A percentile compares a stretch with the other conserved stretches of the same genome.
Evolutionary conservation across 2,888 invertebrate species (phyloP).

Genomic region (Erebia aethiops): DNA sequence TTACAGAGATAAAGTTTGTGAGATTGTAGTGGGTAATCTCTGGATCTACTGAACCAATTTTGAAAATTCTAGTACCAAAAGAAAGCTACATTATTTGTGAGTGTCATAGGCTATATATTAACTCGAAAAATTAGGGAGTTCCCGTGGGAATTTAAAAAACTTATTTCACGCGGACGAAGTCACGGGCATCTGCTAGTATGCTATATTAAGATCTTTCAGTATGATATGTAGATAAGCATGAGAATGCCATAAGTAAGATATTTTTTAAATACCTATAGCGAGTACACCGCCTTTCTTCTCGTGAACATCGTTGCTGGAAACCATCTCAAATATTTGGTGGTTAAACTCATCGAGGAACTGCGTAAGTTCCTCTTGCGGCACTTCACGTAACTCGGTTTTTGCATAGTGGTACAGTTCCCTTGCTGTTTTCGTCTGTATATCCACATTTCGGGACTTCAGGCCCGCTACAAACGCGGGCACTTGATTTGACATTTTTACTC

Average conservation of each 20-base stretch:
- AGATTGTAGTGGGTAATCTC: too few relatives aligned
- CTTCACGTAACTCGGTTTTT: conserved; percentile 94
- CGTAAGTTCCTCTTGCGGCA: conserved; percentile 94
- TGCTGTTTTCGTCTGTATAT: conserved; percentile 92
- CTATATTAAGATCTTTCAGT: too few relatives aligned
- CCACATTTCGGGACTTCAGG: conserved; percentile 94
- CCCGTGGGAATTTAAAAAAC: too few relatives aligned
- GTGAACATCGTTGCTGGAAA: conserved; percentile 94
- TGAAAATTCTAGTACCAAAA: too few relatives aligned
- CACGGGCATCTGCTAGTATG: too few relatives aligned
- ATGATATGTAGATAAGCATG: too few relatives aligned
- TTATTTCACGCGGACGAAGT: too few relatives aligned
- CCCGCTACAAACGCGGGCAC: conserved; percentile 93
- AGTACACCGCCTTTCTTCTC: conserved; percentile 98
- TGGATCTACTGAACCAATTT: too few relatives aligned
- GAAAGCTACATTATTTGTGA: too few relatives aligned
- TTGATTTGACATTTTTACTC: conserved; percentile 72
- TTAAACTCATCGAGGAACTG: conserved; percentile 97
- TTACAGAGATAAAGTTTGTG: too few relatives aligned
- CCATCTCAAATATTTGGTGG: conserved; percentile 98
- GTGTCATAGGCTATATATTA: too few relatives aligned
- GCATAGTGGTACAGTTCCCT: conserved; percentile 95
- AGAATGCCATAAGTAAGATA: not conserved
- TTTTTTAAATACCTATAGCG: conserved; percentile 88
- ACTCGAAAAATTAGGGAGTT: too few relatives aligned